These are phyloP conservation scores for Netelia melanura DNA, from an alignment of 2,888 invertebrate species.

Conservation along the genomic window DNA sequence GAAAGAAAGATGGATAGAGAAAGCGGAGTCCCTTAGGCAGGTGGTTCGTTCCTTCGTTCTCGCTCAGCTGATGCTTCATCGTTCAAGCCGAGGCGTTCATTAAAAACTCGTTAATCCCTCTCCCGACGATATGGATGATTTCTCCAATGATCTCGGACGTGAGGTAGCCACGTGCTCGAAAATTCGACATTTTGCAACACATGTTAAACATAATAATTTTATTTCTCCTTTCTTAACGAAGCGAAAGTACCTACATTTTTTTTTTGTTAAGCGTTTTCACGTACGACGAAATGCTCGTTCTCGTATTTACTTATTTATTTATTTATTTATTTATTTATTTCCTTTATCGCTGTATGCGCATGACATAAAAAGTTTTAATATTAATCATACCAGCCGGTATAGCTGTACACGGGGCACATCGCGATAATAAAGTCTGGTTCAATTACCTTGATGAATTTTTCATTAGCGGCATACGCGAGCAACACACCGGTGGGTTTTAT, in stretches of 20 bases:
- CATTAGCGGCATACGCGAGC: constrained; percentile 72
- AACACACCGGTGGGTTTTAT: constrained; percentile 69
- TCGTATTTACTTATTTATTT: constrained; percentile 1
- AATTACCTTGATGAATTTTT: constrained; percentile 80
- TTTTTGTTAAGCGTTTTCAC: constrained; percentile 18
- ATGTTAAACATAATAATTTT: no score
- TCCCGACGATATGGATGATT: constrained; percentile 59
- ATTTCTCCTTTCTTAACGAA: no score
- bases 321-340: constrained; percentile 14
- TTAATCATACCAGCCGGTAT: constrained; percentile 25
- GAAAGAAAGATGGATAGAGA: constrained; percentile 18
- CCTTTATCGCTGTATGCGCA: background rate
- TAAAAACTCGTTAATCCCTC: constrained; percentile 80
- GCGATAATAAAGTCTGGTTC: constrained; percentile 74
- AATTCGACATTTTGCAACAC: no score
- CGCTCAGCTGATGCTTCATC: constrained; percentile 67
- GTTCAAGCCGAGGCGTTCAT: constrained; percentile 73
- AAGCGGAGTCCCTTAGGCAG: constrained; percentile 69
- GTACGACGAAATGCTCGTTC: constrained; percentile 10
- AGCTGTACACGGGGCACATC: constrained; percentile 14
- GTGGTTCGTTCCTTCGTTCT: constrained; percentile 67
- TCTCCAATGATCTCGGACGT: background rate
- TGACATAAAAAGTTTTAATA: constrained; percentile 27
- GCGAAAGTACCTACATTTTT: background rate
- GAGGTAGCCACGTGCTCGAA: background rate